Percentiles rank a stretch among this genome's conserved stretches.
Conservation (phyloP, 2,113 vertebrate species). For the Colaptes auratus region DNA sequence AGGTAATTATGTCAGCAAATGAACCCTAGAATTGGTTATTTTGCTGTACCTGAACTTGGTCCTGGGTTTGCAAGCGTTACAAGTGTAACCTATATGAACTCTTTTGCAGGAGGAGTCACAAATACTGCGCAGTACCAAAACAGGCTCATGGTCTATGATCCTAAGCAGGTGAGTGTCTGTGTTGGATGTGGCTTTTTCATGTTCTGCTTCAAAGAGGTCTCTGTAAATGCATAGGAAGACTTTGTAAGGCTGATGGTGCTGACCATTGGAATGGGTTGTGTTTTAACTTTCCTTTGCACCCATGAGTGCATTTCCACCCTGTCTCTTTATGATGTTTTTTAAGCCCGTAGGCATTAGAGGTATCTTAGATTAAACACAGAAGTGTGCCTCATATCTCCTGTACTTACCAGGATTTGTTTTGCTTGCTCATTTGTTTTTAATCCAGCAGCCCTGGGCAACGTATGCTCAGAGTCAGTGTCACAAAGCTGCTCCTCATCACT, state of each 20-base stretch:
- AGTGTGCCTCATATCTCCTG: background rate
- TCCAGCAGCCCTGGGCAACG: background rate
- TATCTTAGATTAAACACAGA: constrained; percentile 5
- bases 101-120: constrained; percentile 92
- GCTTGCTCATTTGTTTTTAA: background rate
- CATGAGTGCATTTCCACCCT: background rate
- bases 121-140: constrained; percentile 99
- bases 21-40: constrained; percentile 3
- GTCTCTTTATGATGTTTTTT: background rate
- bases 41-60: constrained; percentile 26
- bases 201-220: background rate
- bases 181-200: background rate
- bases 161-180: constrained; percentile 85
- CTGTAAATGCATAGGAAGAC: background rate
- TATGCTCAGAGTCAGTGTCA: background rate
- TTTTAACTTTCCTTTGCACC: background rate
- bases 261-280: background rate
- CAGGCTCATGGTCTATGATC: constrained; percentile 96
- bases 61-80: background rate
- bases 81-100: constrained; percentile 62
- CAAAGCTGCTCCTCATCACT: background rate
- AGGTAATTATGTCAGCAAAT: constrained; percentile 12
- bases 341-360: background rate
- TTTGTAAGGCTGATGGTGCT: background rate
- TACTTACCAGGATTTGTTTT: constrained; percentile 24